Base-by-base conservation (phyloP, 2,797 vertebrate species). In the Harpagifer antarcticus region DNA sequence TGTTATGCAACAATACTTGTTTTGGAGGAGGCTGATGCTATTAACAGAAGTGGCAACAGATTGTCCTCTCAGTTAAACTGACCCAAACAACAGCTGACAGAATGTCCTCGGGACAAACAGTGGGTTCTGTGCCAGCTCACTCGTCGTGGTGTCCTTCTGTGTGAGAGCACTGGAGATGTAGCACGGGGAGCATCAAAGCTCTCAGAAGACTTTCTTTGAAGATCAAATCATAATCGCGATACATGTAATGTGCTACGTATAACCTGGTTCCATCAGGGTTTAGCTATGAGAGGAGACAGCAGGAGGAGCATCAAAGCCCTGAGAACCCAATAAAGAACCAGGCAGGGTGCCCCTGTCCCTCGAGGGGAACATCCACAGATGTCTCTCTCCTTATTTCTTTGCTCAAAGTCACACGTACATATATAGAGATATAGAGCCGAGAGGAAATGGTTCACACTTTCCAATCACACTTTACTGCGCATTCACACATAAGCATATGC, bases 1-100 rank as follows among this genome's bases (percentile, higher is more conserved):
- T 43, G 42, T 53, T 20, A 17, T 17, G 23, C n/a, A 52, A 20
- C 63, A 49, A 45, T 6, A 3, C 67, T 68, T 55, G 54, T 74
- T 48, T 45, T 16, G 44, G 68, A 48, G 64, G 64, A 69, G 10
- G 23, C 16, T 57, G 27, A 53, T 55, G 52, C 37, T 33, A 23
- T 42, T 5, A 50, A 20, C 78, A 69, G 68, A 74, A 76, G 82
- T 61, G 70, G 53, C 64, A 45, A 76, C 80, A 86, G 84, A 86
- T 82, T 83, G 87, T 70, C 68, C 73, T 67, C 72, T 72, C 77
- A 31, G 57, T 76, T 55, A 60, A 72, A 85, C 16, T 82, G 85
- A 89, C 83, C 78, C 79, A 79, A 80, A 85, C 85, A 83, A 66
- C 83, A 77, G 81, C 83, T 87, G 87, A 84, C 45, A 62, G 69